Percentiles rank a stretch among this genome's conserved stretches.
Conservation (phyloP, 1,140 invertebrate genomes). For the Drosophila ironensis region DNA sequence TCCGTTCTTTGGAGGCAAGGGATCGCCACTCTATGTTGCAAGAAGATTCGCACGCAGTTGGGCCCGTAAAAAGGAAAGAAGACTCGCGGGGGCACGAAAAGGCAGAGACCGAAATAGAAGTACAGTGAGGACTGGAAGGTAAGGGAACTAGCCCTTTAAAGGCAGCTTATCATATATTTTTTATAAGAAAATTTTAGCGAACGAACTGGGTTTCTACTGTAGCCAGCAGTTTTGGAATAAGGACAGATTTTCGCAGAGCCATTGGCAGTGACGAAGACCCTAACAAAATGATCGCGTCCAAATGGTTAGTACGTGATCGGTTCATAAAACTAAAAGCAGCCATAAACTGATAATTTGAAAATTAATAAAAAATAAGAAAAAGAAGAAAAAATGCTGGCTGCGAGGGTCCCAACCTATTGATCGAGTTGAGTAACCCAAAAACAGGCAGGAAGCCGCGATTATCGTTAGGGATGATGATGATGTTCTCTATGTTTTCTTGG, state of each 20-base stretch:
- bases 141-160: neutral
- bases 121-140: neutral
- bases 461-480: conserved; percentile 26
- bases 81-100: neutral
- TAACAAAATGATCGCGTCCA: conserved; percentile 29
- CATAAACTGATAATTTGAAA: conserved; percentile 80
- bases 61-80: neutral
- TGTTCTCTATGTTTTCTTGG: conserved; percentile 17
- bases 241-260: conserved; percentile 26
- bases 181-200: neutral
- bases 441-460: conserved; percentile 20
- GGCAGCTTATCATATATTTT: neutral
- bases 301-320: conserved; percentile 73
- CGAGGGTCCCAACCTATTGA: conserved; percentile 23
- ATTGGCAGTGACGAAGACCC: conserved; percentile 36
- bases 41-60: conserved; percentile 65
- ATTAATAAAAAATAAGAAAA: conserved; percentile 57
- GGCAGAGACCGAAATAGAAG: conserved; percentile 14
- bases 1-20: neutral
- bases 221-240: neutral
- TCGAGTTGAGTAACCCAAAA: conserved; percentile 34
- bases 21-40: too few relatives aligned
- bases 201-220: neutral
- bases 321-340: conserved; percentile 77
- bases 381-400: conserved; percentile 9